These are phyloP conservation scores for Rhipidura dahli DNA, from an alignment of 2,113 vertebrate species.

Conservation along the genomic window DNA sequence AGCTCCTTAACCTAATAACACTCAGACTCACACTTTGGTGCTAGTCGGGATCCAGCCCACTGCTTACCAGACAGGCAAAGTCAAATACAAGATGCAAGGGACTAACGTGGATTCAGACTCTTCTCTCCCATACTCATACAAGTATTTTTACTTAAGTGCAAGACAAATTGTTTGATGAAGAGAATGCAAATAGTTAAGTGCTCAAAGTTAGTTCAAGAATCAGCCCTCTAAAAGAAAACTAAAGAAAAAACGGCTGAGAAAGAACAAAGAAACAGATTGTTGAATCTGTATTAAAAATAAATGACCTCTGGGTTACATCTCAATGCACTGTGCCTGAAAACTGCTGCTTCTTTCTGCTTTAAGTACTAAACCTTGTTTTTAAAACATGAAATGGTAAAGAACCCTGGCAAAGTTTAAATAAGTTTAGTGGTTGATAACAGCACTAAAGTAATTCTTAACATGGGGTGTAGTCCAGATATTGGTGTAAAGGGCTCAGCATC, in stretches of 20 bases:
- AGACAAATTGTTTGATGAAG: not conserved
- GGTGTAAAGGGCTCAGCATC: not conserved
- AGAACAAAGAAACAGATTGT: not conserved
- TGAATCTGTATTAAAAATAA: slow-evolving; percentile 34
- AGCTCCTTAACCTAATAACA: not conserved
- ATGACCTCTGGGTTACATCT: not conserved
- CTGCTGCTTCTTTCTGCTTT: not conserved
- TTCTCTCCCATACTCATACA: not conserved
- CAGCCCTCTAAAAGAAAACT: not conserved
- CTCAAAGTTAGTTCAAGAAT: not conserved
- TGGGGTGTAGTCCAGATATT: not conserved
- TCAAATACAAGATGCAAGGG: not conserved
- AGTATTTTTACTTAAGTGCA: not conserved
- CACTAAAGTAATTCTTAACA: not conserved
- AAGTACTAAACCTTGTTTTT: not conserved
- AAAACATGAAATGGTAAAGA: not conserved
- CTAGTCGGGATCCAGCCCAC: not conserved
- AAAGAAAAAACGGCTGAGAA: not conserved
- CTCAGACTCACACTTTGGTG: not conserved
- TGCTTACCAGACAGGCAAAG: not conserved
- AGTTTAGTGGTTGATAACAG: not conserved
- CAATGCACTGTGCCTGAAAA: not conserved
- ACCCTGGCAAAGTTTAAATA: not conserved
- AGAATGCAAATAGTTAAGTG: not conserved
- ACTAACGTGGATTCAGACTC: not conserved